A percentile compares a stretch with the other conserved stretches of the same genome.
Conservation (phyloP, 2,797 vertebrate species). For the Acanthornis magna region DNA sequence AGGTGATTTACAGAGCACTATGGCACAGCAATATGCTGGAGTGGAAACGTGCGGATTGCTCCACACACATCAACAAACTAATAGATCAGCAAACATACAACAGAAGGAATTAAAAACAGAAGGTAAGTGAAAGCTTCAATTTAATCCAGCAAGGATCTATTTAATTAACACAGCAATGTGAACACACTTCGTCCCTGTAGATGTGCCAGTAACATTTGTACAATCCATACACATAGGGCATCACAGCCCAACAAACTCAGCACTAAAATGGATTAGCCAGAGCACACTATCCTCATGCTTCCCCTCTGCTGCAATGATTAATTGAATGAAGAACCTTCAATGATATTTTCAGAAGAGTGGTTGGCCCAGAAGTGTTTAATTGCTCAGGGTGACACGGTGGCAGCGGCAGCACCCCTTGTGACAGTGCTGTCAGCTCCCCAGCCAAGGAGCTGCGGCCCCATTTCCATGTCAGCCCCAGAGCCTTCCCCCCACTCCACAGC, state of each 20-base stretch:
- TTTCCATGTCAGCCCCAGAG: neutral
- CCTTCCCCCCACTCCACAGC: neutral
- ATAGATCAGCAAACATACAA: neutral
- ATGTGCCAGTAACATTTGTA: neutral
- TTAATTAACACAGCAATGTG: neutral
- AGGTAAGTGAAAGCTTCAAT: neutral
- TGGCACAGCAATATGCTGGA: slow-evolving; percentile 22
- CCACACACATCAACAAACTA: slow-evolving; percentile 24
- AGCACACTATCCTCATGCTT: neutral
- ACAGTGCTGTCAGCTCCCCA: neutral
- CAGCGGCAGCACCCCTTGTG: neutral
- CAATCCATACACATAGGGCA: neutral
- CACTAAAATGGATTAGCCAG: neutral
- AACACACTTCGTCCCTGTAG: neutral
- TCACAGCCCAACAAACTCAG: neutral
- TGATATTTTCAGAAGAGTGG: neutral
- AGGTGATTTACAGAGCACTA: slow-evolving; percentile 41
- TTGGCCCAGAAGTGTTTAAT: neutral
- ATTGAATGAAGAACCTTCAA: neutral
- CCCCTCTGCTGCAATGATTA: neutral
- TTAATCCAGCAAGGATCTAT: neutral
- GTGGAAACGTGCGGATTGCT: slow-evolving; percentile 33
- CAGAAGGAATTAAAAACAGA: slow-evolving; percentile 1
- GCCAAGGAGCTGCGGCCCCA: fast-evolving
- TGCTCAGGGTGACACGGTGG: neutral